Base-by-base conservation (phyloP, 2,888 invertebrate species). In the Bombyx huttoni region DNA sequence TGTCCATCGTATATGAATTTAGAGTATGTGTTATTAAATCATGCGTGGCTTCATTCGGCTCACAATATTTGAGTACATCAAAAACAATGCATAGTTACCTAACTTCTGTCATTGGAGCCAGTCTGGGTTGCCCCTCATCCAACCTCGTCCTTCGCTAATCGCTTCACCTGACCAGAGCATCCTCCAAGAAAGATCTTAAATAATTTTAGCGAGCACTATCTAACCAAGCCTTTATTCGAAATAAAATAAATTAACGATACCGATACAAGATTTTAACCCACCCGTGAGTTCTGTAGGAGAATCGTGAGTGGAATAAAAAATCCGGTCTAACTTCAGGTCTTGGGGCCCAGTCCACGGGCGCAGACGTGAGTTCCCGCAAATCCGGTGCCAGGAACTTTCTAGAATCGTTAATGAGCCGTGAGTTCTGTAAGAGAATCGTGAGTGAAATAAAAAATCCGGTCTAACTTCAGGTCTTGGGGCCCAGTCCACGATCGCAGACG, bases 391-490 rank as follows among this genome's bases (percentile, higher is more conserved):
- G 57, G 55, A 64, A 67, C 60, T 64, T 67, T 60, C 58, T 52
- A 57, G 67, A 63, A 68, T 68, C 62, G 61, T 61, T 61, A 63
- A 62, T 61, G 64, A 62, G 49, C 53, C 60, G 58, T 58, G 60
- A 64, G 59, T 57, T 61, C 62, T 56, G 56, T 55, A 61, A 54
- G 58, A 24, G 24, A 24, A 24, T 24, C 52, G 55, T 63, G 63
- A 59, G 54, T 55, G 50, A 63, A 67, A 68, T 69, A 67, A 68
- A 68, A 68, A 24, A 62, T 61, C 57, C 58, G 53, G 59, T 54
- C 53, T 49, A 50, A 51, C 58, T 59, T 58, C 51, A 56, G 55
- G 60, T 65, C 62, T 67, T 61, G 62, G 53, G 53, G 53, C 56
- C 24, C 60, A 63, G 60, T 59, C 58, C 59, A 50, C 50, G 54